These are phyloP conservation scores for Parthenolecanium corni DNA, from an alignment of 2,888 invertebrate species.

Conservation along the genomic window DNA sequence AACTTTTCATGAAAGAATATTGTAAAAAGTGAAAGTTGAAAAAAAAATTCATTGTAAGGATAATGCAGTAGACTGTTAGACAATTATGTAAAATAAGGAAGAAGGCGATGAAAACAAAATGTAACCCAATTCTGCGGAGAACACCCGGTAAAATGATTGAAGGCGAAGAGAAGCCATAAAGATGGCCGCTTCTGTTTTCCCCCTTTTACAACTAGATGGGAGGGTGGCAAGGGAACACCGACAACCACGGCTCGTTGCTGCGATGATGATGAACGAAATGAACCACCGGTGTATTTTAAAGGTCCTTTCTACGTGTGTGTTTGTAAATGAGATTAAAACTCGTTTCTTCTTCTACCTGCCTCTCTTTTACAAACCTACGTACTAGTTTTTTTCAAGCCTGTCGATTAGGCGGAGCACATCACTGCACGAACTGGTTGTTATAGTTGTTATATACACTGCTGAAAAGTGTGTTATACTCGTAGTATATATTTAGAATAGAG, in stretches of 20 bases:
- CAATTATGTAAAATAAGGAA: no score
- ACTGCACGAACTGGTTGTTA: background rate
- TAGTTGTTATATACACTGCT: no score
- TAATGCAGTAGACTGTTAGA: no score
- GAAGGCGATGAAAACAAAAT: background rate
- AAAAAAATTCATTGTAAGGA: background rate
- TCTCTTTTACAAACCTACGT: no score
- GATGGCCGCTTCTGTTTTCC: conserved; percentile 25
- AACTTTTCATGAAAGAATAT: background rate
- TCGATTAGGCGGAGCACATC: background rate
- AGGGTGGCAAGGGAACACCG: conserved; percentile 15
- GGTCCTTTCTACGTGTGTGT: no score
- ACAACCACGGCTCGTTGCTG: conserved; percentile 4
- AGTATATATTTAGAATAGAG: no score
- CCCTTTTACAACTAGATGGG: background rate
- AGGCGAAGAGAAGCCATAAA: conserved; percentile 20
- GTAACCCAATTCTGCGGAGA: background rate
- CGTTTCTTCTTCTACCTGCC: no score
- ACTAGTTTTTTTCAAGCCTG: background rate
- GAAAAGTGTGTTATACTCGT: no score
- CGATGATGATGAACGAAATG: background rate
- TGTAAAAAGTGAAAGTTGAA: background rate
- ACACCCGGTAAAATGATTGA: background rate
- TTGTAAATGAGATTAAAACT: no score
- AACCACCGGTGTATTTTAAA: background rate